A percentile compares a stretch with the other conserved stretches of the same genome.
These are phyloP conservation scores for Tenebrio molitor DNA, from an alignment of 1,140 invertebrate species.

Conservation along the genomic window DNA sequence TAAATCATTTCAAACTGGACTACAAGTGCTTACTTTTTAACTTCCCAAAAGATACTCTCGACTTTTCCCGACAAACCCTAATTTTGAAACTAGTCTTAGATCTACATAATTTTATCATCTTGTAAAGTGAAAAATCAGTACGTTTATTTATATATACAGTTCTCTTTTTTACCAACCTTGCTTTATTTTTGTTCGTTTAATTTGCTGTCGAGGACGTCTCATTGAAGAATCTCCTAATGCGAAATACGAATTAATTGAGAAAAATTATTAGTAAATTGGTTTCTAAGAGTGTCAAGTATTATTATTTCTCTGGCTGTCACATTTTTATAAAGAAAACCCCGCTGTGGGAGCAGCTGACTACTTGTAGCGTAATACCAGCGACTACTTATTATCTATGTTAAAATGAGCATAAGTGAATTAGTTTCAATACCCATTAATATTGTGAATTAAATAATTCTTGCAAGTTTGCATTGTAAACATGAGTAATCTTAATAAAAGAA, in stretches of 20 bases:
- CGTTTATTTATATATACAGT: constrained; percentile 13
- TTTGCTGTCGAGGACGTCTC: not conserved
- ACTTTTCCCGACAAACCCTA: not conserved
- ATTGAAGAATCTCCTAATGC: constrained; percentile 13
- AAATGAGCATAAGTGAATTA: constrained; percentile 22
- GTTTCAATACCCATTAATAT: constrained; percentile 19
- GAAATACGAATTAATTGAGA: not conserved
- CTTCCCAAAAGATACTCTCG: constrained; percentile 19
- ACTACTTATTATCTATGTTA: not conserved
- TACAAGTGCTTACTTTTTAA: constrained; percentile 31
- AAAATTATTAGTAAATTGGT: not conserved
- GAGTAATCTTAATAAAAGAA: constrained; percentile 15
- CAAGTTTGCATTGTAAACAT: constrained; percentile 25
- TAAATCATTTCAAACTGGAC: constrained; percentile 69
- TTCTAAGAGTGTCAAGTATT: not conserved
- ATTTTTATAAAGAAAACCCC: constrained; percentile 1
- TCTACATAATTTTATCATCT: constrained; percentile 6
- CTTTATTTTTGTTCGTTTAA: not conserved
- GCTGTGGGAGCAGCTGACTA: constrained; percentile 7
- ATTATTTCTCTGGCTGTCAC: not conserved
- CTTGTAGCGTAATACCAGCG: constrained; percentile 15
- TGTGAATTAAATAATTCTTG: constrained; percentile 34
- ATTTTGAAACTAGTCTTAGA: constrained; percentile 23
- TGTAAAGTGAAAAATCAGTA: not conserved
- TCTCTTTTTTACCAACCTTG: constrained; percentile 3